These are phyloP conservation scores for Lucifuga dentata DNA, from an alignment of 2,113 vertebrate species.

Conservation along the genomic window DNA sequence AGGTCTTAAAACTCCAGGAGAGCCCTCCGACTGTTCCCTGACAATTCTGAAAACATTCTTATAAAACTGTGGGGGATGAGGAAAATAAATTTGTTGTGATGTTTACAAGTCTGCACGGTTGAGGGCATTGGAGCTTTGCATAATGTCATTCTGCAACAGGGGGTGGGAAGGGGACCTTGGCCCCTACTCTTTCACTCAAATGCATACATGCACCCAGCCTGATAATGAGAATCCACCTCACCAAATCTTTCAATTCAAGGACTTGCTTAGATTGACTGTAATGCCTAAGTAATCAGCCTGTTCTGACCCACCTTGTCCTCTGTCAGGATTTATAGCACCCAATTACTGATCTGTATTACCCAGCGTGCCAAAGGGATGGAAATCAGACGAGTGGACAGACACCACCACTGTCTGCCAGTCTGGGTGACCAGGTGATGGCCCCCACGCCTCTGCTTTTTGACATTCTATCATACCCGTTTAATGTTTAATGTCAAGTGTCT, in stretches of 20 bases:
- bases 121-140: slow-evolving; percentile 63
- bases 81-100: slow-evolving; percentile 75
- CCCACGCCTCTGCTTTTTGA: slow-evolving; percentile 25
- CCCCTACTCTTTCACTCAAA: slow-evolving; percentile 65
- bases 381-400: slow-evolving; percentile 67
- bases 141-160: slow-evolving; percentile 51
- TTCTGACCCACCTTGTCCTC: slow-evolving; percentile 85
- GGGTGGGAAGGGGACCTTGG: slow-evolving; percentile 70
- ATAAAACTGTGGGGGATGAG: slow-evolving; percentile 53
- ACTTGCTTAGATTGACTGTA: slow-evolving; percentile 77
- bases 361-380: slow-evolving; percentile 68
- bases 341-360: slow-evolving; percentile 84
- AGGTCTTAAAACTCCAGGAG: slow-evolving; percentile 52
- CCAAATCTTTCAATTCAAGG: slow-evolving; percentile 76
- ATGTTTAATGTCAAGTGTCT: slow-evolving; percentile 35
- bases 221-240: slow-evolving; percentile 79
- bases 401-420: slow-evolving; percentile 50
- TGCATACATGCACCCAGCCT: slow-evolving; percentile 57
- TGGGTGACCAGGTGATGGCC: slow-evolving; percentile 63
- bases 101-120: slow-evolving; percentile 65
- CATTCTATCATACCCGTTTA: slow-evolving; percentile 57
- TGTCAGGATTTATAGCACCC: slow-evolving; percentile 82
- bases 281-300: slow-evolving; percentile 84
- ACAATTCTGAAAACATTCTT: slow-evolving; percentile 55
- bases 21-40: slow-evolving; percentile 13